Evolutionary conservation across 1,140 invertebrate species (phyloP).

Genomic region (Papilio polyxenes): DNA sequence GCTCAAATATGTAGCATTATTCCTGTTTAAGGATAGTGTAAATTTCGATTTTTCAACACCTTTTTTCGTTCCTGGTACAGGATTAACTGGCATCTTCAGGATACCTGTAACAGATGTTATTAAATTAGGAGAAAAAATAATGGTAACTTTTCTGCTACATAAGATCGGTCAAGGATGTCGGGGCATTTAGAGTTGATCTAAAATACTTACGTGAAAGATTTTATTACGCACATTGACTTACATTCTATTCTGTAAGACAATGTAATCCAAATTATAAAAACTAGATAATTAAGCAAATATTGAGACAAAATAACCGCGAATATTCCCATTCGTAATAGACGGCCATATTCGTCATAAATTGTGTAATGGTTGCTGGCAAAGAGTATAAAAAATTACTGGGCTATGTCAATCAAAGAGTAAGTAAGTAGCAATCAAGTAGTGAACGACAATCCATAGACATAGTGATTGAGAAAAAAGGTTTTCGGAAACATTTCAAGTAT

Average conservation of each 20-base stretch:
- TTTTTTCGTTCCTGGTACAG: constrained; percentile 74
- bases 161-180: constrained; percentile 67
- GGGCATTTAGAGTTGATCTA: constrained; percentile 45
- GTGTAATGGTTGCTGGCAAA: constrained; percentile 46
- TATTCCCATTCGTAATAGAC: constrained; percentile 59
- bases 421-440: neutral
- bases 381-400: neutral
- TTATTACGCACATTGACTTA: constrained; percentile 72
- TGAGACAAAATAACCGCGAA: constrained; percentile 62
- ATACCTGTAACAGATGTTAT: constrained; percentile 68
- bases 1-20: constrained; percentile 71
- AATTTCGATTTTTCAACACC: constrained; percentile 73
- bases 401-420: constrained; percentile 8
- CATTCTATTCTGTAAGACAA: constrained; percentile 73
- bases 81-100: constrained; percentile 80
- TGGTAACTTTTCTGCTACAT: constrained; percentile 55
- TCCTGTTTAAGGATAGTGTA: constrained; percentile 73
- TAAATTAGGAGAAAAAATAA: constrained; percentile 50
- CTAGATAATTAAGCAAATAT: constrained; percentile 62
- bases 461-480: neutral
- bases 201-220: constrained; percentile 69
- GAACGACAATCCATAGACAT: constrained; percentile 31
- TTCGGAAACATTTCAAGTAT: neutral
- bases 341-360: constrained; percentile 62
- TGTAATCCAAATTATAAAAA: constrained; percentile 55